Evolutionary conservation across 2,113 vertebrate species (phyloP), one percentile per base, ranked within the genome.

Genomic region (Thryonomys swinderianus): DNA sequence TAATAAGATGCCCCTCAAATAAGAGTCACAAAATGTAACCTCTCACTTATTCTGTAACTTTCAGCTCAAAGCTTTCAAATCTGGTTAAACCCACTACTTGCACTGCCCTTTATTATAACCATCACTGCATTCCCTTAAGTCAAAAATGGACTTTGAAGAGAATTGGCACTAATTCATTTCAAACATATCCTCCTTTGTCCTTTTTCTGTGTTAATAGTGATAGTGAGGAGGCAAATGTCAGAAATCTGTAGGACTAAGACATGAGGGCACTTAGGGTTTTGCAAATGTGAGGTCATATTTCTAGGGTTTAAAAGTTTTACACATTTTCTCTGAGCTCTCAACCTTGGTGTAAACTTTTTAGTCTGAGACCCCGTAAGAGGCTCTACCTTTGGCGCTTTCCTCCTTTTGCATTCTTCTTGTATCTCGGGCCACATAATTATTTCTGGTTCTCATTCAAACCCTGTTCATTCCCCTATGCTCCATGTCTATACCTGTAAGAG

Each of bases 141-240:
- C 67, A 90, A 85, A 91, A 61, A 40, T 93, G 30, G 17, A 23
- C 92, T 55, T 45, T 92, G 81, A 90, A 96, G 48, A 96, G 61
- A 95, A 94, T n/a, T 57, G 59, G 79, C 34, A 90, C 53, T 30
- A 93, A 55, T 90, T 84, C 76, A 12, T 92, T 94, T 73, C 66
- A 94, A 90, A 81, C 34, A 55, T 79, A 62, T 34, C 27, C 32
- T 88, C 40, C 59, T 85, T 62, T 85, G 11, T 91, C 71, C 79
- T 34, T 89, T 27, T 85, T 85, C 66, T n/a, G 14, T 88, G 32
- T 91, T 85, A 80, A 57, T 37, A 88, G 27, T 66, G 71, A 20
- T 37, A 86, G 6, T 27, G 23, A 85, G 48, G 7, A 20, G 17
- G 17, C 8, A 93, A 95, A 91, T 76, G 27, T 69, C 4, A 61